Base-by-base conservation (phyloP, 2,888 invertebrate genomes). In the Heteromurus nitidus region DNA sequence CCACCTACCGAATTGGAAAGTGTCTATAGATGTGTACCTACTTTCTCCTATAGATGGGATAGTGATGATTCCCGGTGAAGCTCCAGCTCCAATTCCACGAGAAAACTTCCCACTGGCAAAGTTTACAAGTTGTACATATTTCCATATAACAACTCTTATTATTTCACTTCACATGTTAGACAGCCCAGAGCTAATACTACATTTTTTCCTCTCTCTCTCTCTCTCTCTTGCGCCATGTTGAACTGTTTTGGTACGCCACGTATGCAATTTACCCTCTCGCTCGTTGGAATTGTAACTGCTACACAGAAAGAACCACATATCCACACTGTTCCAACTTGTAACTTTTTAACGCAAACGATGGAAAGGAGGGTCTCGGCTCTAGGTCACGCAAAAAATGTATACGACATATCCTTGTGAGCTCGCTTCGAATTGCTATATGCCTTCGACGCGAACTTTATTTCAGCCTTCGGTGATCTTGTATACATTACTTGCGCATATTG, bases 31-130 rank as follows among this genome's bases (percentile, higher is more conserved):
- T 28, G 16, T 24, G n/a, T 24, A 18, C 22, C 24, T 20, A 22
- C 9, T 3, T 55, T 5, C 22, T 5, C 9, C 2, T 5, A 16
- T 5, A 55, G 5, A 5, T 2, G 55, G 3, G 55, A 60, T 60
- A 36, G 26, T 36, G 62, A 36, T 62, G 62, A 62, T 65, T 42
- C 44, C 20, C 26, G 44, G 20, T 42, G 65, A 5, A 22, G 26
- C 42, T 65, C 42, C 65, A 65, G 24, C 42, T 65, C 42, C 65
- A 65, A 13, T 67, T 47, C n/a, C 67, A 26, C n/a, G 47, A 28
- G 44, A 30, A 42, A 24, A 67, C 26, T 67, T 67, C 67, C 47
- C 67, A 24, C 47, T 67, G 50, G 67, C 67, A 50, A 67, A 67
- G 50, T 65, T n/a, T 47, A 50, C 67, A 67, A 50, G 67, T 50